Base-by-base conservation (phyloP, 2,888 invertebrate genomes). In the Baronia brevicornis region DNA sequence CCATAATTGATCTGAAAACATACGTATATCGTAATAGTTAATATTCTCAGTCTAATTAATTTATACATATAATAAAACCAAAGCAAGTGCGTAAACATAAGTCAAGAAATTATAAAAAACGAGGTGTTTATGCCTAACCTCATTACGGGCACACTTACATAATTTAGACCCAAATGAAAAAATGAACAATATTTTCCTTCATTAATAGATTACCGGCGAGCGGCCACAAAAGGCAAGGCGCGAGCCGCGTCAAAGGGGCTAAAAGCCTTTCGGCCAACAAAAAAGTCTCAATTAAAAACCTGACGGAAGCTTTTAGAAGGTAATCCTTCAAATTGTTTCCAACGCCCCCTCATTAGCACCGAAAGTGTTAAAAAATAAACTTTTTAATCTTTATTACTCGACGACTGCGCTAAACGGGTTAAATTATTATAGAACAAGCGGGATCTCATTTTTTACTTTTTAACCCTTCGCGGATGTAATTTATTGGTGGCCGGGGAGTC, bases 221-320 rank as follows among this genome's bases (percentile, higher is more conserved):
- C 55, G 51, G 48, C 46, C 62, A 75, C 71, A 78, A 80, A 70
- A 74, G 70, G 58, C 48, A 47, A 57, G 53, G 56, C 60, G 61
- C 62, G 56, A 63, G 48, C 51, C 51, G 26, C 48, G 60, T 63
- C 68, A 69, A 79, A 80, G 73, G 74, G 74, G 74, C 80, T 82
- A 82, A 84, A 82, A 82, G 80, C 77, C 69, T 78, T 73, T 70
- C 65, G 66, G 67, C 65, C 69, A 62, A 78, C 77, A 78, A 84
- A 82, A 80, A 84, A 80, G 78, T 79, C 84, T 84, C 84, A 84
- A 84, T 84, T 84, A 84, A 84, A 80, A 82, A 69, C 68, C 82
- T 77, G 82, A 79, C 82, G 84, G 82, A 84, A 84, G 84, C 84
- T 84, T 84, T 84, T 84, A 84, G 84, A 80, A 75, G 79, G 84